Percentiles rank a stretch among this genome's conserved stretches.
Evolutionary conservation across 2,113 vertebrate species (phyloP).

Genomic region (Corythaeola cristata): DNA sequence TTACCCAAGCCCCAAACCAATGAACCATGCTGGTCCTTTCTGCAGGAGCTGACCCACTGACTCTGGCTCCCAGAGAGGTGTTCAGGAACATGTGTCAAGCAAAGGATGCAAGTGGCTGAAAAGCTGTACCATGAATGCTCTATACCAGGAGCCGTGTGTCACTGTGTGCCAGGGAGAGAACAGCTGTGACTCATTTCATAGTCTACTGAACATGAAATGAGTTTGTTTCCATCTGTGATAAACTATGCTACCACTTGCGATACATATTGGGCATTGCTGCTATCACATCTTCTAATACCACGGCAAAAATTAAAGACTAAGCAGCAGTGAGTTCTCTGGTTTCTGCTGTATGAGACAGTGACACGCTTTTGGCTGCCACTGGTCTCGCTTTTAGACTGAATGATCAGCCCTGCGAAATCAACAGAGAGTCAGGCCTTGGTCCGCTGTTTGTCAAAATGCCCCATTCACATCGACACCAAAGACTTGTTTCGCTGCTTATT

Average conservation of each 20-base stretch:
- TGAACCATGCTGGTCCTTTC: neutral
- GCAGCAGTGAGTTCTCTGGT: neutral
- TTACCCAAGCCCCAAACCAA: neutral
- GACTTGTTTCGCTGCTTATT: neutral
- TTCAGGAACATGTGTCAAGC: accelerated
- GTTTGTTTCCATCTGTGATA: constrained; percentile 32
- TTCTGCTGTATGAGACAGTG: neutral
- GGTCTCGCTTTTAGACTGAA: neutral
- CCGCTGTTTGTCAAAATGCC: neutral
- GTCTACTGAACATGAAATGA: constrained; percentile 43
- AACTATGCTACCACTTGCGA: neutral
- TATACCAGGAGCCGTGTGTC: neutral
- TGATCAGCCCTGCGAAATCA: neutral
- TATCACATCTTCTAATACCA: neutral
- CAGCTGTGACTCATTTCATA: constrained; percentile 36
- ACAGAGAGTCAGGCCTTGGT: neutral
- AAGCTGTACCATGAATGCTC: neutral
- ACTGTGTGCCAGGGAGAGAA: neutral
- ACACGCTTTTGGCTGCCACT: neutral
- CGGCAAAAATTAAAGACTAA: constrained; percentile 20
- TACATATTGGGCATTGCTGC: neutral
- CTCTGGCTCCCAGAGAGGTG: neutral
- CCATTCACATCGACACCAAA: neutral
- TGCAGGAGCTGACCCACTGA: neutral
- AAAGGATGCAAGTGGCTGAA: neutral